Evolutionary conservation across 2,113 vertebrate species (phyloP).

Genomic region (Mastomys coucha): DNA sequence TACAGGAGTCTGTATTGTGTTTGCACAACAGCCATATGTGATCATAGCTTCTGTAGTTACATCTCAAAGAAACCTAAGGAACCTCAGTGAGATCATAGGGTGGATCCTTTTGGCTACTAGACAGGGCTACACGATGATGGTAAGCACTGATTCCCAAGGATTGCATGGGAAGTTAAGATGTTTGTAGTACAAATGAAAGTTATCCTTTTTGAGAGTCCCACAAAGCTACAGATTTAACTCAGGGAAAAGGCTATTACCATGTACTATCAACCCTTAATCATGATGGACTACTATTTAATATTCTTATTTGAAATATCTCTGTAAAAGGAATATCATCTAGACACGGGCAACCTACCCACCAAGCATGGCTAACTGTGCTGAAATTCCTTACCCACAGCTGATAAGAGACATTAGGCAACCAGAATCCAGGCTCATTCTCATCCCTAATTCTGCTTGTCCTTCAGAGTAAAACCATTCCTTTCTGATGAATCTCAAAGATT

Average conservation of each 20-base stretch:
- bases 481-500: neutral
- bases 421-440: neutral
- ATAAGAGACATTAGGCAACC: neutral
- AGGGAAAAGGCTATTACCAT: neutral
- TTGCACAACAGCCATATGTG: neutral
- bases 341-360: neutral
- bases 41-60: neutral
- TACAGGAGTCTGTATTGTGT: neutral
- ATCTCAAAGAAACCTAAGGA: neutral
- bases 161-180: neutral
- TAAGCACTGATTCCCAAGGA: neutral
- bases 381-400: neutral
- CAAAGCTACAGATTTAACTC: neutral
- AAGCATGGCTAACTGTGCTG: neutral
- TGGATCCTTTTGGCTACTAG: neutral
- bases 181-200: neutral
- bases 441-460: neutral
- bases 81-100: neutral
- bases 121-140: neutral
- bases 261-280: too few species aligned
- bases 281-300: neutral
- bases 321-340: neutral
- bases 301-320: neutral
- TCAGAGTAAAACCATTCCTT: constrained; percentile 8
- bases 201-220: neutral